Base-by-base conservation (phyloP, 2,888 invertebrate genomes). In the Linnaemya vulpina region DNA sequence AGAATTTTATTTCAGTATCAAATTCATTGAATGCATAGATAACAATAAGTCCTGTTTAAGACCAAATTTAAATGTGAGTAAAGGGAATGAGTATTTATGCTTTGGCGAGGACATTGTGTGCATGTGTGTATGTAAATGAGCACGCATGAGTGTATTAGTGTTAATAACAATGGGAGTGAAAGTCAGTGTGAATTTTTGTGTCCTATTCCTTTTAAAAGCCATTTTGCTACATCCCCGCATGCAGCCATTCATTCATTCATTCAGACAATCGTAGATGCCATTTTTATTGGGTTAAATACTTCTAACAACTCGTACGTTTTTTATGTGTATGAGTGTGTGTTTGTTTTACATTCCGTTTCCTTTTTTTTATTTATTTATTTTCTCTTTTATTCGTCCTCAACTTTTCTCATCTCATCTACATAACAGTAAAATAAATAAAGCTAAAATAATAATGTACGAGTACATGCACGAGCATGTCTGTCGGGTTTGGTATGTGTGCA, bases 391-490 rank as follows among this genome's bases (percentile, higher is more conserved):
- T 22, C 22, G 22, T 73, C 22, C 46, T 49, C 13, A 58, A 51
- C 73, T 60, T 70, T 71, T 68, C 55, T 63, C 63, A 77, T 62
- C 81, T 80, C 87, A 87, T 86, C 86, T 86, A 80, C 86, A 87
- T 86, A 86, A 87, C 83, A 86, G 85, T 87, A 87, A 87, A 87
- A 86, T 87, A 87, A 87, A 87, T 84, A 74, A 83, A 86, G 77
- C 76, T 83, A 78, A n/a, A 82, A 86, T 63, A 70, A 86, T 63
- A 70, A 68, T 75, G 63, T 55, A 35, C 30, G 30, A 30, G 3
- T 30, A 5, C 30, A 30, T 30, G 5, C 30, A n/a, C n/a, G n/a
- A n/a, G n/a, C n/a, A n/a, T n/a, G n/a, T n/a, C n/a, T n/a, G n/a
- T n/a, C n/a, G n/a, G 30, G 5, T 3, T 30, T 30, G 3, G 30